Conservation (phyloP, 2,888 invertebrate genomes). For the Aspidapion aeneum region DNA sequence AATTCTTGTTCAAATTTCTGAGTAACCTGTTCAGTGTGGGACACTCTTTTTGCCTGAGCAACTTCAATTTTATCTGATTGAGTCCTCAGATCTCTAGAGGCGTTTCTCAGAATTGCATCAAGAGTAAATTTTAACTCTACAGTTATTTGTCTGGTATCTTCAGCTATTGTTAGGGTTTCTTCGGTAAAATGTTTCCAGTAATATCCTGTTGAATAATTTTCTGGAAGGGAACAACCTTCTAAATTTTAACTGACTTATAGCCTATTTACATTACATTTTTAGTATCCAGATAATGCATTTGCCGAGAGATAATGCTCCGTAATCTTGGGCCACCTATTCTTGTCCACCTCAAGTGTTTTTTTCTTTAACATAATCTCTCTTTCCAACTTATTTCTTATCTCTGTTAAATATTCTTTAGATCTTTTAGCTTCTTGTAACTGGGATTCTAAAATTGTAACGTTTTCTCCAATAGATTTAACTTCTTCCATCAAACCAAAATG, state of each 20-base stretch:
- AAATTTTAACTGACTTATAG: no score
- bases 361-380: neutral
- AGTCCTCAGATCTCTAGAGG: constrained; percentile 71
- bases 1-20: constrained; percentile 65
- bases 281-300: neutral
- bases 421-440: neutral
- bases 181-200: constrained; percentile 80
- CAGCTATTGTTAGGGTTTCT: constrained; percentile 69
- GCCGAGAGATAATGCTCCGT: neutral
- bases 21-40: constrained; percentile 70
- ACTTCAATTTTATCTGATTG: constrained; percentile 79
- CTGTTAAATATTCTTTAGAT: neutral
- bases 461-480: neutral
- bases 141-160: constrained; percentile 70
- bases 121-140: constrained; percentile 64
- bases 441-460: neutral
- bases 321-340: neutral
- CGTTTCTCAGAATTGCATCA: constrained; percentile 67
- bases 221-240: no score
- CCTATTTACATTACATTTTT: no score
- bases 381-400: neutral
- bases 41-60: constrained; percentile 68
- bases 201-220: constrained; percentile 76
- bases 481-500: constrained; percentile 46
- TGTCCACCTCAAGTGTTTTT: neutral